Percentiles rank a stretch among this genome's conserved stretches.
Evolutionary conservation across 2,113 vertebrate genomes (phyloP).

Genomic region (Hippocampus barbouri): DNA sequence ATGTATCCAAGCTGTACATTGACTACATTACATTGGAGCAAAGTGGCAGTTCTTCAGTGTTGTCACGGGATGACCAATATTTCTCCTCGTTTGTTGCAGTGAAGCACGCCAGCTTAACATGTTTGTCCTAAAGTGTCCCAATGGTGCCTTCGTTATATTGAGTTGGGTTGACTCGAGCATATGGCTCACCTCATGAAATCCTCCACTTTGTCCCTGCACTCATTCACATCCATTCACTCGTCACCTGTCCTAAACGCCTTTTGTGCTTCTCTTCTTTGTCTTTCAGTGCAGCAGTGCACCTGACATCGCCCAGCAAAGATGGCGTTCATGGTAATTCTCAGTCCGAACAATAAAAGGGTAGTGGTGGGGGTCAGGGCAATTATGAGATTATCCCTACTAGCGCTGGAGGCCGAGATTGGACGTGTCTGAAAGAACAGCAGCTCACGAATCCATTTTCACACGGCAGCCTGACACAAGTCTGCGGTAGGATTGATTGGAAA

Average conservation of each 20-base stretch:
- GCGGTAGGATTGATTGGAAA: slow-evolving; percentile 63
- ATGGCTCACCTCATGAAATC: neutral
- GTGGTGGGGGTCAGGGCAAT: slow-evolving; percentile 74
- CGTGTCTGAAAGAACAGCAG: slow-evolving; percentile 76
- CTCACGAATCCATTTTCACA: slow-evolving; percentile 77
- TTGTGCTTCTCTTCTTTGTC: slow-evolving; percentile 41
- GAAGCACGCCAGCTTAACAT: too few species aligned
- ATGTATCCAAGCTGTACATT: too few species aligned
- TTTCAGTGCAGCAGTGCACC: slow-evolving; percentile 65
- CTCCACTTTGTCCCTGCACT: slow-evolving; percentile 36
- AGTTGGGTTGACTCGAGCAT: neutral
- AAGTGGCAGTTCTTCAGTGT: too few species aligned
- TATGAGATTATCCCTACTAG: slow-evolving; percentile 83
- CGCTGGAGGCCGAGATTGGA: slow-evolving; percentile 75
- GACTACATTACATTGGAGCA: too few species aligned
- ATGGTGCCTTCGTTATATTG: too few species aligned
- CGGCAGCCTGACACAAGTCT: slow-evolving; percentile 65
- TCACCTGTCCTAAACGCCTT: slow-evolving; percentile 32
- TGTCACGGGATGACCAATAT: too few species aligned
- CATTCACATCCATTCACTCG: slow-evolving; percentile 9
- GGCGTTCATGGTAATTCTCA: slow-evolving; percentile 79
- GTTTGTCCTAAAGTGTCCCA: neutral
- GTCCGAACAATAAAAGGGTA: slow-evolving; percentile 76
- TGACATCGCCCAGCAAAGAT: slow-evolving; percentile 75
- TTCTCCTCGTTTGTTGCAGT: too few species aligned